Conservation (phyloP, 2,797 vertebrate species). For the Erethizon dorsatum region DNA sequence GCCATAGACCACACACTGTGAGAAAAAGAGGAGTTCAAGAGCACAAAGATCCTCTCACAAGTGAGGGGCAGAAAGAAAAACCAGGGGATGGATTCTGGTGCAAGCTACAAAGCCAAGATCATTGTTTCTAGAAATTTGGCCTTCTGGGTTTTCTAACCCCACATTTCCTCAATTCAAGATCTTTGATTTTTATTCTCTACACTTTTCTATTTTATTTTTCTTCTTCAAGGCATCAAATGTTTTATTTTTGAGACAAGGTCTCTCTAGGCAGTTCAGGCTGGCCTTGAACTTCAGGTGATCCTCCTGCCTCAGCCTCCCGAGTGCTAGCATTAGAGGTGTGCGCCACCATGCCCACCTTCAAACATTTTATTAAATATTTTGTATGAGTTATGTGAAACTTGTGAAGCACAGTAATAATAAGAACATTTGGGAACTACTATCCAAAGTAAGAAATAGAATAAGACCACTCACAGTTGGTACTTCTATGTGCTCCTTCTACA, state of each 20-base stretch:
- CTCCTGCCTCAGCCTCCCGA: neutral
- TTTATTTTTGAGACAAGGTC: neutral
- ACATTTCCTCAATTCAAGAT: conserved; percentile 65
- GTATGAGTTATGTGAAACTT: conserved; percentile 10
- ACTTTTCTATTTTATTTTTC: conserved; percentile 50
- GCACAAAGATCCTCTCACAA: conserved; percentile 53
- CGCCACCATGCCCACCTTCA: neutral
- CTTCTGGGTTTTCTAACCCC: conserved; percentile 50
- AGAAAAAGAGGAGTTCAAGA: neutral
- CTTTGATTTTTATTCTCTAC: conserved; percentile 57
- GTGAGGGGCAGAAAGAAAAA: neutral
- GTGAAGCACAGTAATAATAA: conserved; percentile 31
- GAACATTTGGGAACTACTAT: conserved; percentile 22
- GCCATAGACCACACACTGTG: neutral
- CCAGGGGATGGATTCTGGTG: neutral
- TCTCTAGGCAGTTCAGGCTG: neutral
- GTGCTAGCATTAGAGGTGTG: neutral
- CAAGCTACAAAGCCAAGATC: neutral
- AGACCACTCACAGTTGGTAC: neutral
- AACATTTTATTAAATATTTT: conserved; percentile 63
- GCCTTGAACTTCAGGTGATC: neutral
- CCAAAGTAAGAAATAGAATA: conserved; percentile 10
- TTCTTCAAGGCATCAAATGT: conserved; percentile 61
- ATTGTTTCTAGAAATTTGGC: conserved; percentile 41
- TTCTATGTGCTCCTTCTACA: neutral